Percentiles rank a stretch among this genome's conserved stretches.
Conservation (phyloP, 2,888 invertebrate genomes). For the Celastrina argiolus region DNA sequence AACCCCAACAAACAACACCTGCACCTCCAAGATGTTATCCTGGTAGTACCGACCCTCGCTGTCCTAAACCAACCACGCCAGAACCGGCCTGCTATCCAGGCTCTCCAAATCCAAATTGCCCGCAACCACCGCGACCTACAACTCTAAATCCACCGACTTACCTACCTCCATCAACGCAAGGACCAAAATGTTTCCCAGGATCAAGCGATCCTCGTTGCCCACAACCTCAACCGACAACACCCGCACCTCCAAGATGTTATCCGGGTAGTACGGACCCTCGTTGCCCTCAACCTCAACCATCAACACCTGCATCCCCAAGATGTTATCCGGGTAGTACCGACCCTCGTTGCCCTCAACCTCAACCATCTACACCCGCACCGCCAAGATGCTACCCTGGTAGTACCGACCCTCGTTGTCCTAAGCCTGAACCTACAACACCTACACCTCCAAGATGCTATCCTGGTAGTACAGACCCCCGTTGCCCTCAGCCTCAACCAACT, state of each 20-base stretch:
- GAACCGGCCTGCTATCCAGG: slow-evolving; percentile 25
- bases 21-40: slow-evolving; percentile 38
- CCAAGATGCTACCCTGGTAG: slow-evolving; percentile 46
- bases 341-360: slow-evolving; percentile 45
- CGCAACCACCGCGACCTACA: neutral
- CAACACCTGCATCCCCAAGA: slow-evolving; percentile 33
- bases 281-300: slow-evolving; percentile 30
- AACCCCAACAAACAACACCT: slow-evolving; percentile 39
- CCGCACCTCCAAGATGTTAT: slow-evolving; percentile 29
- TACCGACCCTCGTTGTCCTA: slow-evolving; percentile 40
- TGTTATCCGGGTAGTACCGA: slow-evolving; percentile 41
- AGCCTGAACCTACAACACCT: slow-evolving; percentile 31
- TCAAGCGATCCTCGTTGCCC: neutral
- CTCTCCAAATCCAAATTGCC: neutral
- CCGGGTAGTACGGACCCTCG: slow-evolving; percentile 11
- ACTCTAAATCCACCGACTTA: neutral
- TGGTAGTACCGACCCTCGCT: slow-evolving; percentile 35
- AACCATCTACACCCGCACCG: slow-evolving; percentile 35
- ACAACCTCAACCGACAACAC: slow-evolving; percentile 25
- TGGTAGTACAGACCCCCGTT: slow-evolving; percentile 35
- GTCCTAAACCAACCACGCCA: slow-evolving; percentile 29
- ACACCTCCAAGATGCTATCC: slow-evolving; percentile 35
- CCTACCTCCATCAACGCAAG: neutral
- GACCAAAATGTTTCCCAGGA: neutral
- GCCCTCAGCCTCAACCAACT: slow-evolving; percentile 35